phyloP scores from a whole-genome alignment of 2,888 invertebrate genomes.

The Eupithecia centaureata region DNA sequence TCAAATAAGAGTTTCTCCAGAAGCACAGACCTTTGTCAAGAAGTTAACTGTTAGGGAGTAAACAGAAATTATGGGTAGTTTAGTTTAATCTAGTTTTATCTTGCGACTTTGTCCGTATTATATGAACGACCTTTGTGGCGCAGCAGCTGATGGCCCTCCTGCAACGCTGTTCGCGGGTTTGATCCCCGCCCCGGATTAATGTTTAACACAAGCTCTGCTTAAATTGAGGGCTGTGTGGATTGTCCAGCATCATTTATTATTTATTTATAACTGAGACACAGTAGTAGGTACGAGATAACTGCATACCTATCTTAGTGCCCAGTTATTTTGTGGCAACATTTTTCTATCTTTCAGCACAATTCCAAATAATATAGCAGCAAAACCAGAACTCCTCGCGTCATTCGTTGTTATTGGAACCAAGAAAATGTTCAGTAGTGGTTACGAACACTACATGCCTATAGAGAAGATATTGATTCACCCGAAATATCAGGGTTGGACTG shows the following conservation, averaged over 20 bases:
- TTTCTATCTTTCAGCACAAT: conserved; percentile 13
- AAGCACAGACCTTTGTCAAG: conserved; percentile 41
- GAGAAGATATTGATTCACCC: conserved; percentile 65
- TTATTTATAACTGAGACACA: neutral
- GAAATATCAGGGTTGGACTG: conserved; percentile 54
- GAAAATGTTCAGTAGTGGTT: conserved; percentile 63
- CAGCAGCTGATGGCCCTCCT: too few species aligned
- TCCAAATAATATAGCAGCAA: conserved; percentile 24
- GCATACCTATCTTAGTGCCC: too few species aligned
- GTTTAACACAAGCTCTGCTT: too few species aligned
- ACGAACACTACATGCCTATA: conserved; percentile 70
- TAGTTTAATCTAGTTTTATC: conserved; percentile 3
- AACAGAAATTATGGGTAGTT: conserved; percentile 41
- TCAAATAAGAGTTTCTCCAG: conserved; percentile 39
- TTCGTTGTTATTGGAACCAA: conserved; percentile 68
- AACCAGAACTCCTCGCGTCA: conserved; percentile 62
- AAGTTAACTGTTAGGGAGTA: conserved; percentile 33
- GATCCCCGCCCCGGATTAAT: too few species aligned
- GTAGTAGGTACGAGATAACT: too few species aligned
- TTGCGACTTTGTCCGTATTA: neutral
- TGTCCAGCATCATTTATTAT: too few species aligned
- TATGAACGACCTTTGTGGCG: too few species aligned
- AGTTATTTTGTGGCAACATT: neutral
- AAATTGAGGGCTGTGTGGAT: too few species aligned
- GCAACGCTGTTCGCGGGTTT: too few species aligned